A percentile compares a stretch with the other conserved stretches of the same genome.
These are phyloP conservation scores for Adelosebastes latens DNA, from an alignment of 2,797 vertebrate species.

Conservation along the genomic window DNA sequence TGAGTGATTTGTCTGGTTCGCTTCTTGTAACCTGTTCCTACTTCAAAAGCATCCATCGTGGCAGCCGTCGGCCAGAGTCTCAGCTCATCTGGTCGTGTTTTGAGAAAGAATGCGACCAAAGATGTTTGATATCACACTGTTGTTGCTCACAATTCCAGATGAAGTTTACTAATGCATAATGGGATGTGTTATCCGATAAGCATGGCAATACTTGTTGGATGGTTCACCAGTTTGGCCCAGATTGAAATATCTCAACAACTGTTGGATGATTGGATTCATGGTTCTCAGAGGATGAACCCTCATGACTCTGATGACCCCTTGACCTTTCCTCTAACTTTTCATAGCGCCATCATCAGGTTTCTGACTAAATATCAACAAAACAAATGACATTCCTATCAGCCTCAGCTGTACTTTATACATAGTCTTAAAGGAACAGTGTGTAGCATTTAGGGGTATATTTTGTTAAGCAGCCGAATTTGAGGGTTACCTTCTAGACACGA, in stretches of 20 bases:
- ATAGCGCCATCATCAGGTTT: not conserved
- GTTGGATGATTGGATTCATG: not conserved
- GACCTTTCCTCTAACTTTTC: not conserved
- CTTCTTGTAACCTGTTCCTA: slow-evolving; percentile 19
- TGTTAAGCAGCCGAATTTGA: too few relatives aligned
- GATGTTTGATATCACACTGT: slow-evolving; percentile 13
- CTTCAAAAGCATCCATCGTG: slow-evolving; percentile 26
- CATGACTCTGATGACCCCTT: not conserved
- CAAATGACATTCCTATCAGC: not conserved
- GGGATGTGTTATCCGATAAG: not conserved
- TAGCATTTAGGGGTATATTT: too few relatives aligned
- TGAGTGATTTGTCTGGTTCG: slow-evolving; percentile 1
- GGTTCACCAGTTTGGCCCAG: not conserved
- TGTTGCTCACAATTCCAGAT: not conserved
- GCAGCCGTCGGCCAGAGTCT: not conserved
- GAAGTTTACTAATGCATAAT: not conserved
- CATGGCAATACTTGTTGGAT: fast-evolving
- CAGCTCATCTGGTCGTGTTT: slow-evolving; percentile 45
- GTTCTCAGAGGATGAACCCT: not conserved
- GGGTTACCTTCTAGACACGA: too few relatives aligned
- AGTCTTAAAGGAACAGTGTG: not conserved
- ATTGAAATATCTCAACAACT: not conserved
- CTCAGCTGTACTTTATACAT: not conserved
- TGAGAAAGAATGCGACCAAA: slow-evolving; percentile 32
- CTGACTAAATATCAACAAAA: too few relatives aligned